A percentile compares a stretch with the other conserved stretches of the same genome.
phyloP scores from a whole-genome alignment of 1,140 invertebrate species.

The Bombus cullumanus region DNA sequence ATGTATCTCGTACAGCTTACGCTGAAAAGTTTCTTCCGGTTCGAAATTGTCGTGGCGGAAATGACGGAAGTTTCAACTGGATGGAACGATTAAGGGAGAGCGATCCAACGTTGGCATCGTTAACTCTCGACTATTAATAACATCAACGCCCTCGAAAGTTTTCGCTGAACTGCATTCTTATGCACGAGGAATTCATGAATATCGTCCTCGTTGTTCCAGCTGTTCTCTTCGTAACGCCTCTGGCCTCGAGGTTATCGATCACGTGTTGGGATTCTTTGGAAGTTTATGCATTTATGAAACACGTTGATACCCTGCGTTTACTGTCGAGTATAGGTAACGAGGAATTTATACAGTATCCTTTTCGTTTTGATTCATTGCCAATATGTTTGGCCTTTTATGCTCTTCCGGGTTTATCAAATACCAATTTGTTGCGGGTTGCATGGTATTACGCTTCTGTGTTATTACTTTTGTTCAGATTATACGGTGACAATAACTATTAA shows the following conservation, averaged over 20 bases:
- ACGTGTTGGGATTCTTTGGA: background rate
- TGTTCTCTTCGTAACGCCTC: too few relatives aligned
- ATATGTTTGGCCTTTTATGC: too few relatives aligned
- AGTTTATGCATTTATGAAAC: background rate
- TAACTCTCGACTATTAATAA: slow-evolving; percentile 14
- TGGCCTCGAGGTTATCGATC: background rate
- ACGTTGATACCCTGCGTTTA: too few relatives aligned
- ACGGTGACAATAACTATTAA: too few relatives aligned
- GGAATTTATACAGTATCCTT: background rate
- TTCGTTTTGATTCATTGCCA: background rate
- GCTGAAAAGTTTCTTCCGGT: background rate
- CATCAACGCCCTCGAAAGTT: background rate
- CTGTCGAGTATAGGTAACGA: background rate
- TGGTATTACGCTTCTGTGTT: too few relatives aligned
- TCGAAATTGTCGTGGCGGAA: background rate
- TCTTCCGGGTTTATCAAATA: too few relatives aligned
- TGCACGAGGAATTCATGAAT: background rate
- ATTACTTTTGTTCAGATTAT: too few relatives aligned
- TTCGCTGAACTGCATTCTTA: background rate
- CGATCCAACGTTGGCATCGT: background rate
- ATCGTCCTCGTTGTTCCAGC: background rate
- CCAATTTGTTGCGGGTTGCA: too few relatives aligned
- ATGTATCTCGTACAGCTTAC: background rate
- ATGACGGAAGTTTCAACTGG: background rate
- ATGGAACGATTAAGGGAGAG: background rate